phyloP scores from a whole-genome alignment of 2,797 vertebrate genomes.

The Rousettus madagascariensis region DNA sequence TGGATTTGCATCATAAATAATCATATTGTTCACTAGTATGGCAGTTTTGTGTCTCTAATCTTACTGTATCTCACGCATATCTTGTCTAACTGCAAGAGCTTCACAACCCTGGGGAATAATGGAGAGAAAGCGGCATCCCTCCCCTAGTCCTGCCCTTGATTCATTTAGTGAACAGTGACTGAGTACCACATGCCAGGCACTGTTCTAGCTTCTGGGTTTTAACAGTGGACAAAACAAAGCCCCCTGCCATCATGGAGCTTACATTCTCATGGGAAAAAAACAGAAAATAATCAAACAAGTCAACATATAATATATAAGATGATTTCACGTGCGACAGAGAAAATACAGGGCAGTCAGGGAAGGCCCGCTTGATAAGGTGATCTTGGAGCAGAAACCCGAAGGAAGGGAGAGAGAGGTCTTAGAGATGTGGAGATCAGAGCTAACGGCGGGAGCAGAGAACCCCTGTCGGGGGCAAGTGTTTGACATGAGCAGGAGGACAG shows the following conservation, averaged over 20 bases:
- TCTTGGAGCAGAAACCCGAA: background rate
- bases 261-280: background rate
- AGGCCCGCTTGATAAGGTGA: background rate
- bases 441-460: background rate
- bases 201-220: background rate
- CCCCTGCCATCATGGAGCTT: background rate
- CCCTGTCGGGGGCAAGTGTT: background rate
- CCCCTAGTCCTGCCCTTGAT: background rate
- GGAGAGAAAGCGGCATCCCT: background rate
- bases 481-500: background rate
- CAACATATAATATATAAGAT: background rate
- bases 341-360: background rate
- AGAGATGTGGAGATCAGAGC: background rate
- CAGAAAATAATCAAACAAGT: background rate
- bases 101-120: background rate
- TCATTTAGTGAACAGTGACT: background rate
- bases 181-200: background rate
- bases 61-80: too few species aligned
- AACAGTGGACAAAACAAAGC: background rate
- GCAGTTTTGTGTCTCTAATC: background rate
- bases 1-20: background rate
- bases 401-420: background rate
- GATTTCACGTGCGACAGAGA: background rate
- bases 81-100: too few species aligned
- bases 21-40: background rate